Percentiles rank a stretch among this genome's conserved stretches.
These are phyloP conservation scores for Chlorocebus sabaeus DNA, from an alignment of 2,113 vertebrate species.

Conservation along the genomic window DNA sequence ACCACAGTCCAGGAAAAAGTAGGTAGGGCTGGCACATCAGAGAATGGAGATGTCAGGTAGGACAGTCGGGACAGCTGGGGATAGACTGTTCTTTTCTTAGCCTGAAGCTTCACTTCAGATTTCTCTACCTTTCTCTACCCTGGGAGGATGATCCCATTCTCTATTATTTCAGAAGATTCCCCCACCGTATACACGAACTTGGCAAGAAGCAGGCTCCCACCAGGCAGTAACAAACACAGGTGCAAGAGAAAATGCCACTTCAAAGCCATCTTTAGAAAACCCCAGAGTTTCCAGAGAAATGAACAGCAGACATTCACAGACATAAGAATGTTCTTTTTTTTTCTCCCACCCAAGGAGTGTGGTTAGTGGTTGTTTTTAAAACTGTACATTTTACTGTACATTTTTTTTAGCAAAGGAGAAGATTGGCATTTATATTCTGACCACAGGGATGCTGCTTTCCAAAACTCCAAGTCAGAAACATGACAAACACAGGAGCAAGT, in stretches of 20 bases:
- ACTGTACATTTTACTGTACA: constrained; percentile 82
- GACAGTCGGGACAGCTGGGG: neutral
- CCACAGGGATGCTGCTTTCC: constrained; percentile 78
- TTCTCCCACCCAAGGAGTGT: constrained; percentile 64
- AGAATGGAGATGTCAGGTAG: fast-evolving
- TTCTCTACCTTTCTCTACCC: neutral
- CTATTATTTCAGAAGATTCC: neutral
- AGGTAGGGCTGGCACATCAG: neutral
- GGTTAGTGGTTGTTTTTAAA: constrained; percentile 38
- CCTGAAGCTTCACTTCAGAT: neutral
- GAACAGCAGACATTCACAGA: constrained; percentile 54
- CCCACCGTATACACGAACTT: neutral
- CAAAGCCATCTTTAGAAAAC: constrained; percentile 44
- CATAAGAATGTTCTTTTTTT: neutral
- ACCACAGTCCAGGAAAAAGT: neutral
- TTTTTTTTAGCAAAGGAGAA: constrained; percentile 77
- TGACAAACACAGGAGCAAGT: constrained; percentile 80
- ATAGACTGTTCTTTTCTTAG: neutral
- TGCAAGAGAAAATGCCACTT: constrained; percentile 3
- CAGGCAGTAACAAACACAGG: neutral
- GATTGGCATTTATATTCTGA: constrained; percentile 74
- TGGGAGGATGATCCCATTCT: neutral
- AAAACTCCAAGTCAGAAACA: constrained; percentile 81
- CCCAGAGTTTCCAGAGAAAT: constrained; percentile 55
- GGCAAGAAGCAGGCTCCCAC: constrained; percentile 9